Evolutionary conservation across 2,113 vertebrate species (phyloP).

Genomic region (Arizona elegans): DNA sequence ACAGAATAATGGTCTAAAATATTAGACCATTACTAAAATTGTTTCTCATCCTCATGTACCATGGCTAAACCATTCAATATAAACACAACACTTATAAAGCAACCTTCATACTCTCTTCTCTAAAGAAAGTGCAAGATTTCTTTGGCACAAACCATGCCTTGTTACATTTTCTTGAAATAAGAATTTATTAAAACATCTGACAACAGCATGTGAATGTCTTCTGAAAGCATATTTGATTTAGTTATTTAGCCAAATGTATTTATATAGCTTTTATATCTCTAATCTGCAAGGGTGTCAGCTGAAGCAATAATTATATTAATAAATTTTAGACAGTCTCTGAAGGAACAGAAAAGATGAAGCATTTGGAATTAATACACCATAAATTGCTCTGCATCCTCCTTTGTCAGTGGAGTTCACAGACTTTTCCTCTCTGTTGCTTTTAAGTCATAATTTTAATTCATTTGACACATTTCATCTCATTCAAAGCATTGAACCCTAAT

Average conservation of each 20-base stretch:
- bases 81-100: slow-evolving; percentile 43
- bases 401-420: slow-evolving; percentile 60
- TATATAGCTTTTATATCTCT: slow-evolving; percentile 51
- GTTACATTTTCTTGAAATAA: slow-evolving; percentile 41
- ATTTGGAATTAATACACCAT: slow-evolving; percentile 61
- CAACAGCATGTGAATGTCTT: slow-evolving; percentile 32
- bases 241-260: slow-evolving; percentile 62
- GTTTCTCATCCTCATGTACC: slow-evolving; percentile 37
- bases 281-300: slow-evolving; percentile 62
- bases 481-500: slow-evolving; percentile 66
- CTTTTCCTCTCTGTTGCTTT: slow-evolving; percentile 45
- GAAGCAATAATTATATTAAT: slow-evolving; percentile 67
- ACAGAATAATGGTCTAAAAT: not conserved
- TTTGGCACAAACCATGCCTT: slow-evolving; percentile 29
- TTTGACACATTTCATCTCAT: slow-evolving; percentile 70
- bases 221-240: slow-evolving; percentile 59
- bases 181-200: slow-evolving; percentile 54
- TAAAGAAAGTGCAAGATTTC: slow-evolving; percentile 12
- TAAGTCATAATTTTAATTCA: slow-evolving; percentile 66
- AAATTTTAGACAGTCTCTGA: slow-evolving; percentile 60
- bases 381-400: slow-evolving; percentile 60
- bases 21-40: slow-evolving; percentile 43
- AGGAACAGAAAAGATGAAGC: slow-evolving; percentile 56
- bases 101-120: not conserved
- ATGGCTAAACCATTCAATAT: slow-evolving; percentile 45